Evolutionary conservation across 2,113 vertebrate species (phyloP).

Genomic region (Malurus elegans): DNA sequence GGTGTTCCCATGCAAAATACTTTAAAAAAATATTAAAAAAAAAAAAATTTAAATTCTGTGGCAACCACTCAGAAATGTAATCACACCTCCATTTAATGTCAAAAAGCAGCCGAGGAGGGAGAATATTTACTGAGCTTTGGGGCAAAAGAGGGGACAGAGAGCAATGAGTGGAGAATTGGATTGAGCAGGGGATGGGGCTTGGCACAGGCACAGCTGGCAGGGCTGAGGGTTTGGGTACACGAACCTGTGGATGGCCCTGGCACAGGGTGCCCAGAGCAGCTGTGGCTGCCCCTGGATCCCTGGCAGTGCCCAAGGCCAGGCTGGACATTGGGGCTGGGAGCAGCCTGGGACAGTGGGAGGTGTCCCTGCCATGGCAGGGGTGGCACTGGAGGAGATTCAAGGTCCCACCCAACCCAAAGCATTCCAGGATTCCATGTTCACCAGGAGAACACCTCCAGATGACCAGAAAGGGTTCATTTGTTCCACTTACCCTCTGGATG

Average conservation of each 20-base stretch:
- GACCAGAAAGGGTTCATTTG: not conserved
- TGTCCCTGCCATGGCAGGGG: not conserved
- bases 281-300: not conserved
- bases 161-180: too few species aligned
- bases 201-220: not conserved
- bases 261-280: not conserved
- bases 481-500: not conserved
- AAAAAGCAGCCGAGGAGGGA: not conserved
- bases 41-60: not conserved
- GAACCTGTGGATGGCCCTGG: not conserved
- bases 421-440: not conserved
- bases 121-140: not conserved
- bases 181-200: too few species aligned
- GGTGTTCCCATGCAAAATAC: not conserved
- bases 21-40: too few species aligned
- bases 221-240: not conserved
- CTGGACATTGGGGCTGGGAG: fast-evolving
- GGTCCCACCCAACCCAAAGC: not conserved
- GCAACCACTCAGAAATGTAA: not conserved
- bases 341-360: not conserved
- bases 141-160: not conserved
- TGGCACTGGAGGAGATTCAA: fast-evolving
- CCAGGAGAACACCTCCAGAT: not conserved
- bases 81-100: not conserved
- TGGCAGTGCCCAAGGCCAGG: not conserved